These are phyloP conservation scores for Drosophila bipectinata DNA, from an alignment of 1,140 invertebrate species.

Conservation along the genomic window DNA sequence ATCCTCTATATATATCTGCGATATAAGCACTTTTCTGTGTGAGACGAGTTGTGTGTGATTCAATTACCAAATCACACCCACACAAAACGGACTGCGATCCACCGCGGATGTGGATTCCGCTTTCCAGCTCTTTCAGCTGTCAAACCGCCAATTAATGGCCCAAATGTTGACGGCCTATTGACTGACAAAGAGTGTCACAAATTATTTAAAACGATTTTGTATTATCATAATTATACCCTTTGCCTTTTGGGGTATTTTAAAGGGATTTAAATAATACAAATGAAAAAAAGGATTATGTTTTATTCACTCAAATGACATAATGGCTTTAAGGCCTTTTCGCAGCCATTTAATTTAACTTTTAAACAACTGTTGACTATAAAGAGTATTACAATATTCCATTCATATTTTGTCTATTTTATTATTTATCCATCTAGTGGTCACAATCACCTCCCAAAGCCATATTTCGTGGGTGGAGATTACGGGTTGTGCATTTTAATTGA, in stretches of 20 bases:
- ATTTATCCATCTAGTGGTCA: conserved; percentile 26
- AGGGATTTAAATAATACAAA: background rate
- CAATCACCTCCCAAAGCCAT: conserved; percentile 59
- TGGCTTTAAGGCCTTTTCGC: too few relatives aligned
- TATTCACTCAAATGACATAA: background rate
- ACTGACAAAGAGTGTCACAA: conserved; percentile 38
- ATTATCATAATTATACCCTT: conserved; percentile 32
- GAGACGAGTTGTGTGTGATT: conserved; percentile 37
- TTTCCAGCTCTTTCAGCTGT: conserved; percentile 51
- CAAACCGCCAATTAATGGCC: conserved; percentile 64
- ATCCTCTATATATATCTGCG: conserved; percentile 7
- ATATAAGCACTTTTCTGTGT: background rate
- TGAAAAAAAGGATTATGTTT: background rate
- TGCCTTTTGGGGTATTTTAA: background rate
- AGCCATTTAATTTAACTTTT: too few relatives aligned
- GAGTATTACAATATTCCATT: background rate
- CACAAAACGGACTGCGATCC: conserved; percentile 24
- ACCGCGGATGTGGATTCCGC: conserved; percentile 28
- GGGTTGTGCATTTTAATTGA: conserved; percentile 66
- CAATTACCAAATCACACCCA: conserved; percentile 65
- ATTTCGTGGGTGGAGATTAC: conserved; percentile 29
- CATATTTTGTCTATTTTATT: conserved; percentile 23
- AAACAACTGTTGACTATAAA: too few relatives aligned
- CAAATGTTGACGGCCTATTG: conserved; percentile 37
- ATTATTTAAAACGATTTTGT: conserved; percentile 45